Evolutionary conservation across 2,797 vertebrate species (phyloP).

Genomic region (Poecilia gillii): DNA sequence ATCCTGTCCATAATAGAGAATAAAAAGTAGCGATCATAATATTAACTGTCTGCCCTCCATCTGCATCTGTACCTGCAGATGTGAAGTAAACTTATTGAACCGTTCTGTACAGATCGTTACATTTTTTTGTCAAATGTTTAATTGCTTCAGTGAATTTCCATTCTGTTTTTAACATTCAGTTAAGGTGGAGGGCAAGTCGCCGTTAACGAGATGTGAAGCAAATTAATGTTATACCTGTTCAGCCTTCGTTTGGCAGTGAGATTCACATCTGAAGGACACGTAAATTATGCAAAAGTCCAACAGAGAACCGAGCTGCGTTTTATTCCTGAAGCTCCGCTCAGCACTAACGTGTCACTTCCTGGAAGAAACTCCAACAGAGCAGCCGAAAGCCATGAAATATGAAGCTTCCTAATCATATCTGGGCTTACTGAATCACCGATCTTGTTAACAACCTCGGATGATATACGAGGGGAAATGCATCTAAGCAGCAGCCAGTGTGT

Average conservation of each 20-base stretch:
- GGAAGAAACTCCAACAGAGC: constrained; percentile 20
- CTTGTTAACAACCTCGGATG: constrained; percentile 50
- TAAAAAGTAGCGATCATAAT: too few relatives aligned
- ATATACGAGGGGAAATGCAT: constrained; percentile 50
- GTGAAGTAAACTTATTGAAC: too few relatives aligned
- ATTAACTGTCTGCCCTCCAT: too few relatives aligned
- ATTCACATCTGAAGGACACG: constrained; percentile 22
- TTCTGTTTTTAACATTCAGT: too few relatives aligned
- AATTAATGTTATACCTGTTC: constrained; percentile 1
- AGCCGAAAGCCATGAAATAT: constrained; percentile 57
- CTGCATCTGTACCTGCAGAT: too few relatives aligned
- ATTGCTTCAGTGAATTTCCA: too few relatives aligned
- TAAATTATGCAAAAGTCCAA: neutral
- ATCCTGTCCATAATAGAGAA: too few relatives aligned
- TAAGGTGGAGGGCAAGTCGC: neutral
- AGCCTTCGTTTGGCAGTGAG: constrained; percentile 24
- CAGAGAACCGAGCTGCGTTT: neutral
- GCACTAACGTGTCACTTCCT: constrained; percentile 21
- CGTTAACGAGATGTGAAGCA: constrained; percentile 17
- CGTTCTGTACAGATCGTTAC: too few relatives aligned
- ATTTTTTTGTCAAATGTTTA: too few relatives aligned
- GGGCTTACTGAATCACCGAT: constrained; percentile 49
- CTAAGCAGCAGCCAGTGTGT: constrained; percentile 24
- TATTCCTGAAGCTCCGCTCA: constrained; percentile 30
- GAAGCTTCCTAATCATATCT: constrained; percentile 41